Evolutionary conservation across 2,888 invertebrate species (phyloP), one percentile per base, ranked within the genome.

Genomic region (Hypselothyrea guttata): DNA sequence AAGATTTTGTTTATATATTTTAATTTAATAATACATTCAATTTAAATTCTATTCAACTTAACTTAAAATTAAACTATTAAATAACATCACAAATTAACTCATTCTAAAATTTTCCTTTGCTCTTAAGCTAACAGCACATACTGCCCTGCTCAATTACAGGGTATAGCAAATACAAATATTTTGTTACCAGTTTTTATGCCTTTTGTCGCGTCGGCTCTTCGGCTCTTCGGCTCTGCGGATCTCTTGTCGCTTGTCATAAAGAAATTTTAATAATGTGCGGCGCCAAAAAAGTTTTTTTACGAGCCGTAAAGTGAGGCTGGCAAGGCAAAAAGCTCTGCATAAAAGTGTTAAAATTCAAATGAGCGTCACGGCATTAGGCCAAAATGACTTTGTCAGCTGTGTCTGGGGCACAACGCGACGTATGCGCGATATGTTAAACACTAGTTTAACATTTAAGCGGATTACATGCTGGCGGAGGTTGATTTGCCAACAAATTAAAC

Each of bases 241-340:
- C 64, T 58, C 53, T 63, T 34, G 60, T 68, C 66, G 84, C 61
- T 78, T 85, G 79, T 81, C 86, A 81, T 81, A 85, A 81, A 75
- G 71, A 71, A 75, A 86, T 83, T 85, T 84, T 86, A 86, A 85
- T 84, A 84, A 84, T 81, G 86, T 83, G 86, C 72, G 84, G 84
- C 84, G 84, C 84, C 86, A 86, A 86, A 84, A 71, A 64, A 66
- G 75, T 85, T 54, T 82, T 75, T 67, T 70, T 85, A 85, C 63
- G 86, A 75, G 33, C 59, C 75, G 66, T 62, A 71, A 71, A 72
- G 59, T 63, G 46, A 40, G 13, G 53, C 38, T 42, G 48, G 37
- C 69, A 38, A 56, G 37, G 55, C 27, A 45, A 67, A n/a, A 57
- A 53, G 59, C 13, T 13, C 12, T 8, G 56, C 68, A 63, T 53